Evolutionary conservation across 2,113 vertebrate genomes (phyloP).

Genomic region (Neodontobutis hainanensis): DNA sequence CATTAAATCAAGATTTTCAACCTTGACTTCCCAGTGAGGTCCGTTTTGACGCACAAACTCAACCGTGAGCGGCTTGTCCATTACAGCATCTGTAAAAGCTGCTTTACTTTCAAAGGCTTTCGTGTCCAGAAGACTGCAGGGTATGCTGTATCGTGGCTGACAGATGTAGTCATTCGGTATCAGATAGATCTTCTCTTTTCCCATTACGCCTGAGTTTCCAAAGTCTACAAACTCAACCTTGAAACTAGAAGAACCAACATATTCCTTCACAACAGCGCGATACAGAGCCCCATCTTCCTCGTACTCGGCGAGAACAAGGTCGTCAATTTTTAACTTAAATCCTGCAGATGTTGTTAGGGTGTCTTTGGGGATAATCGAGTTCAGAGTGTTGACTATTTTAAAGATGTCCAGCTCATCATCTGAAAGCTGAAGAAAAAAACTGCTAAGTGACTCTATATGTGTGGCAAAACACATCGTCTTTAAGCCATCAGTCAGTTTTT

Average conservation of each 20-base stretch:
- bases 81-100: slow-evolving; percentile 70
- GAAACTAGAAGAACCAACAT: slow-evolving; percentile 46
- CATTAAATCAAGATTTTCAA: slow-evolving; percentile 68
- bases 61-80: slow-evolving; percentile 75
- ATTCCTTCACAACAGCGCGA: slow-evolving; percentile 78
- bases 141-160: slow-evolving; percentile 79
- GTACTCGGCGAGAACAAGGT: slow-evolving; percentile 78
- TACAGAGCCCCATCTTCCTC: slow-evolving; percentile 78
- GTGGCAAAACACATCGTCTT: slow-evolving; percentile 76
- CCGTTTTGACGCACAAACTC: slow-evolving; percentile 77
- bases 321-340: slow-evolving; percentile 56
- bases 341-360: slow-evolving; percentile 26
- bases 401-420: slow-evolving; percentile 79
- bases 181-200: slow-evolving; percentile 71
- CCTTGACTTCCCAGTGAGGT: slow-evolving; percentile 78
- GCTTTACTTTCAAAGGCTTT: slow-evolving; percentile 43
- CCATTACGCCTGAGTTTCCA: slow-evolving; percentile 79
- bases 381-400: slow-evolving; percentile 78
- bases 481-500: slow-evolving; percentile 65
- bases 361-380: slow-evolving; percentile 46
- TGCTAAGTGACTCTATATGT: slow-evolving; percentile 63
- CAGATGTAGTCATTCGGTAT: slow-evolving; percentile 74
- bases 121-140: slow-evolving; percentile 76
- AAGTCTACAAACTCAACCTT: slow-evolving; percentile 90
- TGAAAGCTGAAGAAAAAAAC: slow-evolving; percentile 84